Percentiles rank a stretch among this genome's conserved stretches.
Evolutionary conservation across 2,113 vertebrate genomes (phyloP).

Genomic region (Ailuropoda melanoleuca): DNA sequence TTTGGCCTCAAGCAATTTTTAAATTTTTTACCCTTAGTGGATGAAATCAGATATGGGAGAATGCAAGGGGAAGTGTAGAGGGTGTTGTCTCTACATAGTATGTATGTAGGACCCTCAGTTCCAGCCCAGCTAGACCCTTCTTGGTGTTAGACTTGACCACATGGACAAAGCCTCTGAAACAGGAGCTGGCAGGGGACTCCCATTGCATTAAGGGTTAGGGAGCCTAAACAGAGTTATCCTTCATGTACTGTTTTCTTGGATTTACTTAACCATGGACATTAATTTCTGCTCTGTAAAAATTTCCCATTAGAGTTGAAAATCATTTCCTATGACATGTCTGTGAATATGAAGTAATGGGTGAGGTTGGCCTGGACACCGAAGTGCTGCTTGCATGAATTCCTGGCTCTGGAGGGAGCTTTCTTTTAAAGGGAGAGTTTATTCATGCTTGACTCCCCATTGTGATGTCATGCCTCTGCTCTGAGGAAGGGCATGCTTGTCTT

Average conservation of each 20-base stretch:
- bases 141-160: background rate
- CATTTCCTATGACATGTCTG: background rate
- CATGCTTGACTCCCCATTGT: background rate
- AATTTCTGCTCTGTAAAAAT: conserved; percentile 8
- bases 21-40: background rate
- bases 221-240: background rate
- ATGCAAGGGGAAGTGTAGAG: background rate
- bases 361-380: background rate
- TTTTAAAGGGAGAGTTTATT: background rate
- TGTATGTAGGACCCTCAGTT: background rate
- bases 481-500: background rate
- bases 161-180: background rate
- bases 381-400: background rate
- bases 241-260: background rate
- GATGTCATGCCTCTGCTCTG: background rate
- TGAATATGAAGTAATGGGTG: background rate
- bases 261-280: background rate
- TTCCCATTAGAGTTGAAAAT: background rate
- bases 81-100: background rate
- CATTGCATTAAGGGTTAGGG: background rate
- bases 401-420: background rate
- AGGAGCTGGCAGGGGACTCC: background rate
- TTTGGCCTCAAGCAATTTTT: background rate
- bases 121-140: background rate
- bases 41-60: background rate